These are phyloP conservation scores for Melanchra persicariae DNA, from an alignment of 2,888 invertebrate genomes.

Conservation along the genomic window DNA sequence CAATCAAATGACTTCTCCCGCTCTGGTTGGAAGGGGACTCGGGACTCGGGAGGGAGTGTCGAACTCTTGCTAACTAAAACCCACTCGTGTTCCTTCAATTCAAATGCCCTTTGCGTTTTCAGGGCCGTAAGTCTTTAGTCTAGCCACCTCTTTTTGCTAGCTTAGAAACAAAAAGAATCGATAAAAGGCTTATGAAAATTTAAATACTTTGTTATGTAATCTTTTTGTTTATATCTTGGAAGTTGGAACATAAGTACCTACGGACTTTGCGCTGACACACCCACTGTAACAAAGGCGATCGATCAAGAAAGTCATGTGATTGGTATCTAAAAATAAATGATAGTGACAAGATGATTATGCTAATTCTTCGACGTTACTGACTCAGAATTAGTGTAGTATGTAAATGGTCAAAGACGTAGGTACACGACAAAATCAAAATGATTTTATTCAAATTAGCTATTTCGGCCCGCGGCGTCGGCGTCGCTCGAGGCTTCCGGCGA, in stretches of 20 bases:
- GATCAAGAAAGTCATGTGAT: background rate
- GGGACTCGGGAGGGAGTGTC: too few species aligned
- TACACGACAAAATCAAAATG: background rate
- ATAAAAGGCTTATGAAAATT: background rate
- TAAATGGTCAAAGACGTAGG: background rate
- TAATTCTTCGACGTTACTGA: background rate
- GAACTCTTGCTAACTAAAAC: too few species aligned
- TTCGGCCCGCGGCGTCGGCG: background rate
- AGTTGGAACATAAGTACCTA: too few species aligned
- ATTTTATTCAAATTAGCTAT: background rate
- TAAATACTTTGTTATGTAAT: slow-evolving; percentile 11
- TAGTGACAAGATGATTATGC: too few species aligned
- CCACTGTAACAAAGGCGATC: slow-evolving; percentile 13
- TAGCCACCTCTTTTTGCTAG: background rate
- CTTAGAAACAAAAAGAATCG: background rate
- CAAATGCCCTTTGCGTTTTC: too few species aligned
- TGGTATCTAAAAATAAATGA: background rate
- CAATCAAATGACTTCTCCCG: too few species aligned
- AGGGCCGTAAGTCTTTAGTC: background rate
- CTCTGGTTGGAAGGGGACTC: too few species aligned
- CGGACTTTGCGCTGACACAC: slow-evolving; percentile 29
- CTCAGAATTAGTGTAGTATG: background rate
- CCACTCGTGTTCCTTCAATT: too few species aligned
- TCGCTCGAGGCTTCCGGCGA: too few species aligned
- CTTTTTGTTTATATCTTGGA: slow-evolving; percentile 4